Evolutionary conservation across 2,888 invertebrate genomes (phyloP).

Genomic region (Teleiodes luculella): DNA sequence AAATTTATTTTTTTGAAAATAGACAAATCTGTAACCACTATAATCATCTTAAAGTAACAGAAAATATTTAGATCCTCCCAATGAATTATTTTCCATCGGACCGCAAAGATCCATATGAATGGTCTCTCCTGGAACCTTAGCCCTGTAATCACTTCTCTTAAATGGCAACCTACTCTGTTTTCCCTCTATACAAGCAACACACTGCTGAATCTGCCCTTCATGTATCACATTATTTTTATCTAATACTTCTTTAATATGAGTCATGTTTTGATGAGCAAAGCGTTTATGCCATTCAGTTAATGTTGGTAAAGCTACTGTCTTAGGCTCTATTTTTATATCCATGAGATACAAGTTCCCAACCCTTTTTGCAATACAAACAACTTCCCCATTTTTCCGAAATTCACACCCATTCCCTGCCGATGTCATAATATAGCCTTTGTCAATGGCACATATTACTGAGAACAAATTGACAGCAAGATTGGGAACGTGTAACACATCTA

Average conservation of each 20-base stretch:
- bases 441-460: not conserved
- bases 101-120: constrained; percentile 11
- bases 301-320: no score
- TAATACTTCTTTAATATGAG: not conserved
- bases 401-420: not conserved
- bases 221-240: not conserved
- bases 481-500: not conserved
- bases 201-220: not conserved
- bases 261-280: constrained; percentile 17
- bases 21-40: constrained; percentile 18
- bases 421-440: not conserved
- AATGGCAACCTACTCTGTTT: not conserved
- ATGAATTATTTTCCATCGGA: constrained; percentile 16
- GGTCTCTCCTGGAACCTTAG: not conserved
- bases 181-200: not conserved
- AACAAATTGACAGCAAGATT: not conserved
- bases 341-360: no score
- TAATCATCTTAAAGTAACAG: constrained; percentile 22
- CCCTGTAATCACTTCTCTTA: not conserved
- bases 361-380: not conserved
- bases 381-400: not conserved
- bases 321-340: no score
- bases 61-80: constrained; percentile 22
- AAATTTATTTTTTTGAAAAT: constrained; percentile 19
- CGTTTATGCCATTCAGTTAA: not conserved